Percentiles rank a stretch among this genome's conserved stretches.
Evolutionary conservation across 2,113 vertebrate genomes (phyloP).

Genomic region (Edolisoma coerulescens): DNA sequence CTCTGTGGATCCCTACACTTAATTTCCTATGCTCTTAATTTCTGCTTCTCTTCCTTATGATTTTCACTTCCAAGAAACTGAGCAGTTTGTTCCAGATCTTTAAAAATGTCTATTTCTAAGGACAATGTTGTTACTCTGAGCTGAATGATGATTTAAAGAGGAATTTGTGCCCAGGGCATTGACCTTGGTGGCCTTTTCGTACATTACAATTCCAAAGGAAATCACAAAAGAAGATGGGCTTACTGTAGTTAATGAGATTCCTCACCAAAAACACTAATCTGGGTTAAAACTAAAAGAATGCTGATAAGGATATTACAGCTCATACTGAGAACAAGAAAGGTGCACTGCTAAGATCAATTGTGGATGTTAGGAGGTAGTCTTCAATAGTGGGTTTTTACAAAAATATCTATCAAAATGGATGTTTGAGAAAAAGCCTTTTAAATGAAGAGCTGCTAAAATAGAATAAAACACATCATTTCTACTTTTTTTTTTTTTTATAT

Average conservation of each 20-base stretch:
- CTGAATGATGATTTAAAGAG: constrained; percentile 70
- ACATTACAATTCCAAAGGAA: constrained; percentile 81
- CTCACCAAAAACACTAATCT: constrained; percentile 80
- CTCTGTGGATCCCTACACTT: not conserved
- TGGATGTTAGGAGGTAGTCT: constrained; percentile 77
- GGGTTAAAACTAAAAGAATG: constrained; percentile 84
- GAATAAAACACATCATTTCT: constrained; percentile 46
- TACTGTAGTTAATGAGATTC: constrained; percentile 80
- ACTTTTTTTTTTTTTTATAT: constrained; percentile 34
- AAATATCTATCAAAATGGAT: constrained; percentile 67
- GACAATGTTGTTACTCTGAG: constrained; percentile 55
- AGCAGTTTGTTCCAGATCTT: constrained; percentile 12
- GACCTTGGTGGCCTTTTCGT: constrained; percentile 73
- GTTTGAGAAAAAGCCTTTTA: constrained; percentile 71
- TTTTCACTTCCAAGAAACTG: not conserved
- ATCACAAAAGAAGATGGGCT: constrained; percentile 76
- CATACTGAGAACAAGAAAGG: constrained; percentile 77
- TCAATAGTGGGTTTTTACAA: constrained; percentile 59
- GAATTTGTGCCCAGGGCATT: constrained; percentile 78
- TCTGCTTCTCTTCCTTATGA: not conserved
- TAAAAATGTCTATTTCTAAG: constrained; percentile 35
- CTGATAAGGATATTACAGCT: constrained; percentile 83
- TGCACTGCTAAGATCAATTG: constrained; percentile 77
- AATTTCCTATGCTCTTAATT: not conserved
- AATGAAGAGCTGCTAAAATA: constrained; percentile 35